A percentile compares a stretch with the other conserved stretches of the same genome.
Evolutionary conservation across 1,140 invertebrate species (phyloP).

Genomic region (Globodera rostochiensis): DNA sequence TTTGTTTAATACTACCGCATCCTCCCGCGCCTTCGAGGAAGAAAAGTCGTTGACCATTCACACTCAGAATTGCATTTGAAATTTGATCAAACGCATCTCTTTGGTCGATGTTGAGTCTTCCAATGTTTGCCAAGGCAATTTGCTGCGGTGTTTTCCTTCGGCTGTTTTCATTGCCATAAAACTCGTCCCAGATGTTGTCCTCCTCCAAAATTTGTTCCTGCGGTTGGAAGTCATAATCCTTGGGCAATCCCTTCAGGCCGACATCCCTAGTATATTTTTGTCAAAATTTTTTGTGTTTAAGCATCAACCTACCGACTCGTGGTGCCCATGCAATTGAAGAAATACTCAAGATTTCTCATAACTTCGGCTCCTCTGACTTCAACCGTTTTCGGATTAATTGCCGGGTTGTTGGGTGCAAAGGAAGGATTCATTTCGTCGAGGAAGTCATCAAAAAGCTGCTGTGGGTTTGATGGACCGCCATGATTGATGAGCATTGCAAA

Average conservation of each 20-base stretch:
- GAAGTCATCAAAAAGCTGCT: no score
- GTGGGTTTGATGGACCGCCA: no score
- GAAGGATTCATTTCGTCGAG: no score
- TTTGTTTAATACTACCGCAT: constrained; percentile 49
- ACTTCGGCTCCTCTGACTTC: not conserved
- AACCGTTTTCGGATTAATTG: no score
- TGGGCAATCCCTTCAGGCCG: not conserved
- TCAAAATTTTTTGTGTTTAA: not conserved
- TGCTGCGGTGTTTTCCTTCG: no score
- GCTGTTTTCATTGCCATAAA: no score
- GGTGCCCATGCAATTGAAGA: constrained; percentile 12
- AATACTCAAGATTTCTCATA: not conserved
- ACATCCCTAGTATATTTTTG: not conserved
- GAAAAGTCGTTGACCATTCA: constrained; percentile 3
- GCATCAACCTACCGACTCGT: not conserved
- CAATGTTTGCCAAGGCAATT: not conserved
- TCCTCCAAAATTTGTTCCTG: not conserved
- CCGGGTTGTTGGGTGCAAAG: no score
- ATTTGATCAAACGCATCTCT: constrained; percentile 1
- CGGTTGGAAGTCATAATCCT: not conserved
- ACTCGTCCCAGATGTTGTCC: not conserved
- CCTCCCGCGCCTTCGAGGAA: constrained; percentile 14
- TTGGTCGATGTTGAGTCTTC: not conserved
- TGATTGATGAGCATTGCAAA: no score
- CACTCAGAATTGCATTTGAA: not conserved